Percentiles rank a stretch among this genome's conserved stretches.
Evolutionary conservation across 1,140 invertebrate species (phyloP).

Genomic region (Drosophila pseudoananassae): DNA sequence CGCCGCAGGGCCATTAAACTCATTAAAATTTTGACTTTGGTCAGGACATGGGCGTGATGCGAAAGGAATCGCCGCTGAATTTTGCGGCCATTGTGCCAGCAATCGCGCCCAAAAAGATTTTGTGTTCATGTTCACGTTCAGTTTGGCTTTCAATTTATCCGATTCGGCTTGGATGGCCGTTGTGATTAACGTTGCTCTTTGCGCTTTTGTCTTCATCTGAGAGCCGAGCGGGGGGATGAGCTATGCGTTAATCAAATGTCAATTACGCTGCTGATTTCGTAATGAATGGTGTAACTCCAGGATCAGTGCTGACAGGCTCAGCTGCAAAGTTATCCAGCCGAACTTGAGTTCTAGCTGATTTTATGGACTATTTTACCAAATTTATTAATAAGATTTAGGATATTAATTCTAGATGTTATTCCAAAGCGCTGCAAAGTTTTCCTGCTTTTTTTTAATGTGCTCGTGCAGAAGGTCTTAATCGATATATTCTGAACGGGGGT

Average conservation of each 20-base stretch:
- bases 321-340: background rate
- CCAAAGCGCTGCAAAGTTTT: no score
- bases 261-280: slow-evolving; percentile 67
- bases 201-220: slow-evolving; percentile 38
- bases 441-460: no score
- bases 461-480: no score
- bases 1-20: slow-evolving; percentile 65
- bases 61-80: slow-evolving; percentile 28
- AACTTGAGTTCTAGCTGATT: background rate
- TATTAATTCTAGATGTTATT: no score
- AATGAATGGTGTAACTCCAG: slow-evolving; percentile 37
- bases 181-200: slow-evolving; percentile 58
- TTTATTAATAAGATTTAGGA: no score
- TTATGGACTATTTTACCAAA: no score
- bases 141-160: slow-evolving; percentile 62
- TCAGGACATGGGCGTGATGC: slow-evolving; percentile 21
- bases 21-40: slow-evolving; percentile 67
- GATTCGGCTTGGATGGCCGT: slow-evolving; percentile 35
- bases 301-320: background rate
- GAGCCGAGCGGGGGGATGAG: slow-evolving; percentile 15
- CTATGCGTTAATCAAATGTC: slow-evolving; percentile 77
- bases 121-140: slow-evolving; percentile 9
- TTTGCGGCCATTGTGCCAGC: slow-evolving; percentile 15
- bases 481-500: no score
- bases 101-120: slow-evolving; percentile 15